Base-by-base conservation (phyloP, 2,797 vertebrate species). In the Fistularia tabacaria region DNA sequence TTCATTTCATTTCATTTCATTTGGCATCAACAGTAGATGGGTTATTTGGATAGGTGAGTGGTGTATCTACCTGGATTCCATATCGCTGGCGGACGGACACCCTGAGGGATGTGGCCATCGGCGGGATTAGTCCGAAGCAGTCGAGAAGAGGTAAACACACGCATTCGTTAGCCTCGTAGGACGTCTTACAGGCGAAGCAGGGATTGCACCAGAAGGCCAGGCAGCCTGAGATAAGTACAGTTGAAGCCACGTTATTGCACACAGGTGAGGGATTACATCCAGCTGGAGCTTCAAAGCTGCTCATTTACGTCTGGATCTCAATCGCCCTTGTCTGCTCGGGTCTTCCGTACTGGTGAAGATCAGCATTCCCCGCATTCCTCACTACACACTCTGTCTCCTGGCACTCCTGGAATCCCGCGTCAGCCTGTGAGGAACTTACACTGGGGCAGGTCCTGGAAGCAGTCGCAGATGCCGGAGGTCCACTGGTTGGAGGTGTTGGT, bases 81-180 rank as follows among this genome's bases (percentile, higher is more conserved):
- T 88, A 89, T 42, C 76, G 70, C 36, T 69, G 63, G 1, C 83
- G 81, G 4, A 85, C 36, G 1, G 79, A 85, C 53, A 84, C 85
- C 67, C 89, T 76, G 45, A 90, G 53, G 9, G 79, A 62, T 25
- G 79, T 76, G 38, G 77, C 69, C 1, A 88, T 77, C 3, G 87
- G 86, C 4, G 86, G 86, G 54, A 89, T 74, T 53, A 54, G 0
- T 13, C 87, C 86, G 3, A 48, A 87, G 38, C 1, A 10, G 11
- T 89, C 86, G 62, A 91, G 64, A 66, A 90, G 67, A n/a, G 89
- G 89, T 45, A 89, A 60, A 71, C 83, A 89, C 0, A 89, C 11
- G 51, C 88, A 90, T 74, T 91, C 85, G 3, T 81, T 85, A 1
- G 81, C 86, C 10, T 90, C 77, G 0, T 15, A 46, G 0, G 86